Evolutionary conservation across 2,113 vertebrate genomes (phyloP).

Genomic region (Chloroceryle aenea): DNA sequence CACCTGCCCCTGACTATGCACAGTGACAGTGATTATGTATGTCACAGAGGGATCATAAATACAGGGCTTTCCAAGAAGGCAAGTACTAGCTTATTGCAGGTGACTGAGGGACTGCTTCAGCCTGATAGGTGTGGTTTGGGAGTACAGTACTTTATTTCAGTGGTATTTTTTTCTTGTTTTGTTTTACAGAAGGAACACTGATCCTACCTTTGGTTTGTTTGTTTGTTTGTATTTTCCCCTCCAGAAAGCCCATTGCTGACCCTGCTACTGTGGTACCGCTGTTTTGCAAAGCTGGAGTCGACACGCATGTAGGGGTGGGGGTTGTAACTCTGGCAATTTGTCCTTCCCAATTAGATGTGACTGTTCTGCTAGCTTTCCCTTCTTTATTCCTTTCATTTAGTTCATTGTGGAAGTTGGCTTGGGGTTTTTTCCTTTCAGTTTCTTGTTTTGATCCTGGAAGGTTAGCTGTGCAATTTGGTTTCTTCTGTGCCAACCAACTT

Average conservation of each 20-base stretch:
- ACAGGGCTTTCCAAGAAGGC: background rate
- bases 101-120: background rate
- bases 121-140: background rate
- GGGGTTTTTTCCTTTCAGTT: conserved; percentile 47
- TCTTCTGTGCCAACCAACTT: conserved; percentile 70
- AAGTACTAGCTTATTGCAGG: background rate
- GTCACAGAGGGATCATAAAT: background rate
- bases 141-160: conserved; percentile 28
- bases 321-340: conserved; percentile 63
- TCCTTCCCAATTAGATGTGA: conserved; percentile 69
- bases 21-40: background rate
- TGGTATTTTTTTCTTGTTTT: conserved; percentile 57
- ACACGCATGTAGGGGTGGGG: conserved; percentile 73
- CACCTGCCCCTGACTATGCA: accelerated
- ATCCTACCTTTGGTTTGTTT: conserved; percentile 70
- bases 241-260: conserved; percentile 70
- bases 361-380: conserved; percentile 74
- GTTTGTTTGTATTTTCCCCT: conserved; percentile 72
- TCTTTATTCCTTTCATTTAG: conserved; percentile 73
- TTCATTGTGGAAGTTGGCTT: conserved; percentile 57
- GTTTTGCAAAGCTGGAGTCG: conserved; percentile 70
- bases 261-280: conserved; percentile 65
- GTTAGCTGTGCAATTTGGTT: conserved; percentile 72
- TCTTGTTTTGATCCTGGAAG: conserved; percentile 71
- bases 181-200: conserved; percentile 74